phyloP scores from a whole-genome alignment of 1,140 invertebrate genomes.

The Drosophila arawakana region DNA sequence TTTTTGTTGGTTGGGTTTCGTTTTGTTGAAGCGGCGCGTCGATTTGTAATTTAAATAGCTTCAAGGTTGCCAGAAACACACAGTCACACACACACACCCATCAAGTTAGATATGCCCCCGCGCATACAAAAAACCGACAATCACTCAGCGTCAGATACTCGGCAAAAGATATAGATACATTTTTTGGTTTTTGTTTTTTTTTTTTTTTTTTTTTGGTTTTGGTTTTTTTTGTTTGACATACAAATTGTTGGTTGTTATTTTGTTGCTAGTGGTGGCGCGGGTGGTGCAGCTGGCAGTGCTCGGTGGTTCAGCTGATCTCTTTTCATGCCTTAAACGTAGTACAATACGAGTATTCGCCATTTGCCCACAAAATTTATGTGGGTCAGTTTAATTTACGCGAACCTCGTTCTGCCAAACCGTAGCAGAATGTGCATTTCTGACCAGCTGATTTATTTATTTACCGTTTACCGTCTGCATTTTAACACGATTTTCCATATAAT shows the following conservation, averaged over 20 bases:
- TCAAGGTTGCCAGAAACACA: slow-evolving; percentile 72
- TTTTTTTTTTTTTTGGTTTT: slow-evolving; percentile 10
- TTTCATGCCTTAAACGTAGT: slow-evolving; percentile 75
- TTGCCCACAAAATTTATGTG: slow-evolving; percentile 71
- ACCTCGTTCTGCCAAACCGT: slow-evolving; percentile 41
- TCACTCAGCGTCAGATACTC: slow-evolving; percentile 62
- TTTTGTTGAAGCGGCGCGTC: slow-evolving; percentile 49
- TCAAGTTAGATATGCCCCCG: slow-evolving; percentile 54
- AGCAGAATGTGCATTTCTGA: slow-evolving; percentile 22
- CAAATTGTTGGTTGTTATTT: slow-evolving; percentile 24
- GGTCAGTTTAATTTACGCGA: slow-evolving; percentile 81
- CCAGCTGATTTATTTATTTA: slow-evolving; percentile 57
- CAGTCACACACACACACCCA: slow-evolving; percentile 25
- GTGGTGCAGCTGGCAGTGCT: slow-evolving; percentile 1
- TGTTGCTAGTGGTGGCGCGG: slow-evolving; percentile 5
- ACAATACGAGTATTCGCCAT: slow-evolving; percentile 30
- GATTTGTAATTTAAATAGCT: slow-evolving; percentile 83
- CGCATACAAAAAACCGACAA: slow-evolving; percentile 72
- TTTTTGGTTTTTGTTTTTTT: slow-evolving; percentile 13
- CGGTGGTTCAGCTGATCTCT: slow-evolving; percentile 32
- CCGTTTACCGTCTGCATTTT: slow-evolving; percentile 18
- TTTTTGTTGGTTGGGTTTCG: slow-evolving; percentile 31
- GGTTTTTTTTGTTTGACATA: slow-evolving; percentile 23
- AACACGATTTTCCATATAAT: slow-evolving; percentile 52
- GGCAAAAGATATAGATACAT: slow-evolving; percentile 61